Percentiles rank a stretch among this genome's conserved stretches.
phyloP scores from a whole-genome alignment of 2,888 invertebrate species.

The Frankliniella intonsa region DNA sequence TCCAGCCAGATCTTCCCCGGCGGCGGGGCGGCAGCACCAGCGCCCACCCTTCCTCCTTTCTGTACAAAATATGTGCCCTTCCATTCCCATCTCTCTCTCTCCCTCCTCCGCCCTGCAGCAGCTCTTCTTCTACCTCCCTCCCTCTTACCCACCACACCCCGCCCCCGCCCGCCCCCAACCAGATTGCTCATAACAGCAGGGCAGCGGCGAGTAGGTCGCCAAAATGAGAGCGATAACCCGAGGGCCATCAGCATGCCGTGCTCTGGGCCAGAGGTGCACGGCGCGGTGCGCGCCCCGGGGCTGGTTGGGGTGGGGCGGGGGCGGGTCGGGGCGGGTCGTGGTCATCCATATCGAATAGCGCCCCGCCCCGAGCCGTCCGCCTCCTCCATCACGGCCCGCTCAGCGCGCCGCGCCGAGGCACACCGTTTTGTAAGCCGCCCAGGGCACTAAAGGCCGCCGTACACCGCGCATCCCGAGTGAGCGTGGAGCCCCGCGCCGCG shows the following conservation, averaged over 20 bases:
- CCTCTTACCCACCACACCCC: neutral
- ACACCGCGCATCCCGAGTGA: too few relatives aligned
- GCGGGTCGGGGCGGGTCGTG: neutral
- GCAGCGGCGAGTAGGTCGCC: slow-evolving; percentile 5
- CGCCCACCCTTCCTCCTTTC: neutral
- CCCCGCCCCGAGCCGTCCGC: neutral
- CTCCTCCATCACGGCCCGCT: too few relatives aligned
- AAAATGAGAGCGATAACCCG: slow-evolving; percentile 12
- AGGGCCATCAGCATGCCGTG: neutral
- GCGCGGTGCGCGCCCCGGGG: too few relatives aligned
- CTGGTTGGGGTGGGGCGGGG: neutral
- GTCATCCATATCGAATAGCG: neutral
- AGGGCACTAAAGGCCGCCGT: too few relatives aligned
- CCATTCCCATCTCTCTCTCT: neutral
- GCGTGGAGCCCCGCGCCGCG: too few relatives aligned
- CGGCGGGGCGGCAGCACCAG: neutral
- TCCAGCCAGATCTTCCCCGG: neutral
- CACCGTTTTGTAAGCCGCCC: too few relatives aligned
- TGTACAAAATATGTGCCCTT: neutral
- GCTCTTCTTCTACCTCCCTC: neutral
- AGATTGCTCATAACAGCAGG: slow-evolving; percentile 23
- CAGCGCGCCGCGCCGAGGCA: too few relatives aligned
- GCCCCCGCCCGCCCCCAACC: neutral
- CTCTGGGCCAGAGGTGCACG: too few relatives aligned
- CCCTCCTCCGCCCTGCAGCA: neutral